A percentile compares a stretch with the other conserved stretches of the same genome.
These are phyloP conservation scores for Willisornis vidua DNA, from an alignment of 2,113 vertebrate species.

Conservation along the genomic window DNA sequence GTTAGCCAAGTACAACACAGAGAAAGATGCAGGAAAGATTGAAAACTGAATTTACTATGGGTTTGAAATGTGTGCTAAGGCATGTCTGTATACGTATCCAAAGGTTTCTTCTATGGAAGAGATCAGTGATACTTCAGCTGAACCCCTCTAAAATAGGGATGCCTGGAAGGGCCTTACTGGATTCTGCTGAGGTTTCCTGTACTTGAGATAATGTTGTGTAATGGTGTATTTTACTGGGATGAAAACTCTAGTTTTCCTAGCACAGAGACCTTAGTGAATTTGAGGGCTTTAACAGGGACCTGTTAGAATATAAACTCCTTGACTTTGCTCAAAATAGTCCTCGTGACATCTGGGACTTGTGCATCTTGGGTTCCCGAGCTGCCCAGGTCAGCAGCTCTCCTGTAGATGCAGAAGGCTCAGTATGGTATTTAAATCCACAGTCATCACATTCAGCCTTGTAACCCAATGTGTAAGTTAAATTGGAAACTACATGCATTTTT, in stretches of 20 bases:
- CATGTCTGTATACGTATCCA: fast-evolving
- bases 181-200: background rate
- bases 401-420: background rate
- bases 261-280: background rate
- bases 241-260: background rate
- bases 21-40: background rate
- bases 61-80: background rate
- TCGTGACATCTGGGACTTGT: background rate
- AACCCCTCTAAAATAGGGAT: background rate
- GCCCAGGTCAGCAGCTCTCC: background rate
- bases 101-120: background rate
- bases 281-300: background rate
- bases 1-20: background rate
- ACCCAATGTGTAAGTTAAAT: background rate
- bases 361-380: background rate
- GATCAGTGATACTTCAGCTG: background rate
- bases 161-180: fast-evolving
- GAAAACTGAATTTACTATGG: background rate
- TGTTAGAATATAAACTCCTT: background rate
- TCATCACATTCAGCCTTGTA: background rate
- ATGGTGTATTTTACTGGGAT: background rate
- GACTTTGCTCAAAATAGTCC: background rate
- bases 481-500: slow-evolving; percentile 10
- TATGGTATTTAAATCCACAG: background rate
- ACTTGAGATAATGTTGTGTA: background rate